A percentile compares a stretch with the other conserved stretches of the same genome.
phyloP scores from a whole-genome alignment of 2,888 invertebrate genomes.

The Sericinus montela region DNA sequence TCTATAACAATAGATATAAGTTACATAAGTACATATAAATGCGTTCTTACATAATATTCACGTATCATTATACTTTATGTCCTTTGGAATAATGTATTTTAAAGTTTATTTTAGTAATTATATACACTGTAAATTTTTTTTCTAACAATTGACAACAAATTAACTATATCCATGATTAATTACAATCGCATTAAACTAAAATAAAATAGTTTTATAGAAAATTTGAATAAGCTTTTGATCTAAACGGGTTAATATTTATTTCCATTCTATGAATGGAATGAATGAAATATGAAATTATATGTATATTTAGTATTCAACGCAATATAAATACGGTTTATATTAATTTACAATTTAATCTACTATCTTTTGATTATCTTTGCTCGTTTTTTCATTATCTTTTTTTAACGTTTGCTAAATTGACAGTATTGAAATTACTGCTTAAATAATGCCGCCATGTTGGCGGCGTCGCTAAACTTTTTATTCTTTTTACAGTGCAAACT shows the following conservation, averaged over 20 bases:
- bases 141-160: slow-evolving; percentile 57
- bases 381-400: neutral
- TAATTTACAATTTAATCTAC: slow-evolving; percentile 24
- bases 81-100: slow-evolving; percentile 8
- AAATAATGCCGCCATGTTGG: neutral
- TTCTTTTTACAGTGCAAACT: slow-evolving; percentile 33
- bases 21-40: slow-evolving; percentile 5
- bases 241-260: neutral
- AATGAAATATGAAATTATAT: neutral
- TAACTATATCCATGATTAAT: slow-evolving; percentile 30
- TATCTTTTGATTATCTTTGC: slow-evolving; percentile 13
- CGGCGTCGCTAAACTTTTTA: slow-evolving; percentile 29
- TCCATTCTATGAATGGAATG: slow-evolving; percentile 9
- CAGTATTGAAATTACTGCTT: neutral
- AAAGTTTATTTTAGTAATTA: slow-evolving; percentile 18
- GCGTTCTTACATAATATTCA: neutral
- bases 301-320: slow-evolving; percentile 25
- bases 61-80: slow-evolving; percentile 2
- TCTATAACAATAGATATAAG: neutral
- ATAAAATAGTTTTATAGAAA: slow-evolving; percentile 1
- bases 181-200: slow-evolving; percentile 12
- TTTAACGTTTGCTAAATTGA: neutral
- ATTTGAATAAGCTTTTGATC: neutral
- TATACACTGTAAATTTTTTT: slow-evolving; percentile 32
- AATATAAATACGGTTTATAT: slow-evolving; percentile 4